Conservation (phyloP, 1,140 invertebrate species). For the Globodera rostochiensis region DNA sequence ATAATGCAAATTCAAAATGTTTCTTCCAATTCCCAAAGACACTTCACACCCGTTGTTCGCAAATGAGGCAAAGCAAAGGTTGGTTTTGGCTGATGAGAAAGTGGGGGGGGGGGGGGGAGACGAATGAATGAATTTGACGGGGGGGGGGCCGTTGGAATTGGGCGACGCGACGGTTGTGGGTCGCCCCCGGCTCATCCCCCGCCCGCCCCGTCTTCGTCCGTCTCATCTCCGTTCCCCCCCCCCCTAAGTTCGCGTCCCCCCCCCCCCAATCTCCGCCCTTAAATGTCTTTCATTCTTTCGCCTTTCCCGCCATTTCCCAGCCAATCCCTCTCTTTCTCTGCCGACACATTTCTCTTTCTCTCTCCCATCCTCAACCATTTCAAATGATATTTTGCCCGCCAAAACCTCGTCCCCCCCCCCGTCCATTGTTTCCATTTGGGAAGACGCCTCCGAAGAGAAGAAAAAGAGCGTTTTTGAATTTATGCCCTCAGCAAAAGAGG, state of each 20-base stretch:
- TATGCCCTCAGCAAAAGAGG: background rate
- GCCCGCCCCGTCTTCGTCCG: background rate
- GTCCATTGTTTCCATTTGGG: background rate
- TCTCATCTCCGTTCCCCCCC: background rate
- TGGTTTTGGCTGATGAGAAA: background rate
- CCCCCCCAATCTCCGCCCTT: too few relatives aligned
- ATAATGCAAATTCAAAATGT: conserved; percentile 2
- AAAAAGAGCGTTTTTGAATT: background rate
- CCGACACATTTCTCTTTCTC: background rate
- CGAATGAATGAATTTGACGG: background rate
- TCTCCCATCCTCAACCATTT: background rate
- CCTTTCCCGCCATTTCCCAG: too few relatives aligned
- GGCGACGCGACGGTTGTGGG: too few relatives aligned
- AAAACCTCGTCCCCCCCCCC: background rate
- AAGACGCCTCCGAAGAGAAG: background rate
- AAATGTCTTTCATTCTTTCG: too few relatives aligned
- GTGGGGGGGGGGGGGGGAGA: background rate
- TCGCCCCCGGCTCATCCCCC: too few relatives aligned
- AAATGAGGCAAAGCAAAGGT: too few relatives aligned
- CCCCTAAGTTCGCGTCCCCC: background rate
- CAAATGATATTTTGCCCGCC: background rate
- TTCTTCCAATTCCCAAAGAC: background rate
- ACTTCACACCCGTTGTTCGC: background rate
- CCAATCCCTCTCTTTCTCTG: too few relatives aligned
- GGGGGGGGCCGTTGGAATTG: background rate